These are phyloP conservation scores for Polylopha cassiicola DNA, from an alignment of 2,888 invertebrate species.

Conservation along the genomic window DNA sequence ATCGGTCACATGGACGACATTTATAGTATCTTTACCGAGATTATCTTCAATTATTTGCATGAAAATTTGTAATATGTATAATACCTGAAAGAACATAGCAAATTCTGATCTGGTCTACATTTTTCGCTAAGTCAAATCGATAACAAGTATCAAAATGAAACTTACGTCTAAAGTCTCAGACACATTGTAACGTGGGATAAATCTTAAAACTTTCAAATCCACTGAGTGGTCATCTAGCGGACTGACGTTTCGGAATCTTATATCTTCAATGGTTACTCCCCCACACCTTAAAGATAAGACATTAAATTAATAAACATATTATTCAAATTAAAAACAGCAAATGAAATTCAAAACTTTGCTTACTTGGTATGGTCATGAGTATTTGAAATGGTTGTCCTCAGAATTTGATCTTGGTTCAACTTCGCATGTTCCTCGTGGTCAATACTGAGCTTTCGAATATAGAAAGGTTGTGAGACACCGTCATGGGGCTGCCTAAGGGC, in stretches of 20 bases:
- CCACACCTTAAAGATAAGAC: conserved; percentile 29
- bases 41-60: conserved; percentile 30
- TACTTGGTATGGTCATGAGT: conserved; percentile 16
- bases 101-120: no score
- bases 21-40: conserved; percentile 22
- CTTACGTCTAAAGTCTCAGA: conserved; percentile 25
- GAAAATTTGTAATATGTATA: conserved; percentile 21
- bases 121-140: no score
- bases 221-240: conserved; percentile 9
- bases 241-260: conserved; percentile 24
- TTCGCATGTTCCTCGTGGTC: conserved; percentile 33
- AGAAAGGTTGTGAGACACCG: conserved; percentile 79
- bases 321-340: neutral
- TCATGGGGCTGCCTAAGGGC: conserved; percentile 79
- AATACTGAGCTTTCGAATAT: conserved; percentile 39
- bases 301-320: neutral
- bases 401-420: neutral
- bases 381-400: conserved; percentile 11
- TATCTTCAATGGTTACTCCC: conserved; percentile 25
- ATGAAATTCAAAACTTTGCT: neutral
- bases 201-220: conserved; percentile 23
- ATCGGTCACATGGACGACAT: conserved; percentile 20
- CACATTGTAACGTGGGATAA: conserved; percentile 26
- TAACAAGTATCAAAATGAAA: neutral
- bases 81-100: conserved; percentile 23